Base-by-base conservation (phyloP, 2,113 vertebrate species). In the Triplophysa dalaica region DNA sequence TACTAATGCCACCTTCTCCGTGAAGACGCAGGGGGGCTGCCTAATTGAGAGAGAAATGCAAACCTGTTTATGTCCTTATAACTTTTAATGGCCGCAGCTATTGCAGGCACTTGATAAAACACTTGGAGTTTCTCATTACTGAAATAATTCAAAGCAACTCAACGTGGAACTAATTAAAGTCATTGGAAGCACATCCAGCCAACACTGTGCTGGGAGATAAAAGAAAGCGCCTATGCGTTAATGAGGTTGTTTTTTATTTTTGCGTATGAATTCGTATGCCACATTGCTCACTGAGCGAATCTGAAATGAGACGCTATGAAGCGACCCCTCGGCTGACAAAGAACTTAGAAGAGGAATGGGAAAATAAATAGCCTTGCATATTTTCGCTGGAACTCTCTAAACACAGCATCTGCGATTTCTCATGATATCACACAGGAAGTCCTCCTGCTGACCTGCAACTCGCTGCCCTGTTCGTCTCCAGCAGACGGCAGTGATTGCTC, bases 331-430 rank as follows among this genome's bases (percentile, higher is more conserved):
- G 54, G n/a, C 50, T 21, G n/a, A 73, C 58, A 56, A 21, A 60
- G 21, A 41, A 22, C 54, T 60, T 11, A 38, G 33, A 38, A 38
- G 33, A 38, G 33, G 33, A 56, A 38, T 4, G 10, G 19, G 33
- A 60, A 21, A 13, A 48, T 33, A 72, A 58, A 72, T 5, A 22
- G 12, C 7, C 26, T 3, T 16, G 54, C 12, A 22, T 60, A 73
- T 43, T 74, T 52, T 74, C 1, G 2, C 70, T 43, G 29, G 29
- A 74, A n/a, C 54, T 61, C 70, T 60, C 33, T 74, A 38, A 43
- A 43, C 70, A 73, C 65, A 80, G 68, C 72, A 85, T 43, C 70
- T 80, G 83, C 70, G 45, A 48, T 64, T 82, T 70, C 38, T 82
- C 68, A 80, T 77, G 63, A 43, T 69, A 75, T 75, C n/a, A 70